Conservation (phyloP, 2,113 vertebrate genomes). For the Cariama cristata region DNA sequence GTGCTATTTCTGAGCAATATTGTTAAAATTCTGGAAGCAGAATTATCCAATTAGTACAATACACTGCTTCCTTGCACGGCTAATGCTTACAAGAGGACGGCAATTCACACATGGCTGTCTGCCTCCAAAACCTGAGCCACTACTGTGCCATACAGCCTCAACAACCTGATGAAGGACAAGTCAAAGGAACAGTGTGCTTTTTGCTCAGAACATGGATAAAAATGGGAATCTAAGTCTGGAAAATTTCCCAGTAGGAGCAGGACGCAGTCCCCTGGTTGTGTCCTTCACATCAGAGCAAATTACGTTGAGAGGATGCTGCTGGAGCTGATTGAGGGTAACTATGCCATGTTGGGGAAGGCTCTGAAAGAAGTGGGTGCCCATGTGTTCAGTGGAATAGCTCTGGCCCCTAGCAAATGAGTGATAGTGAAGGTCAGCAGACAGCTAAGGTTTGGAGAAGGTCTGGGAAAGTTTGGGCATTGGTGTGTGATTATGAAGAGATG, state of each 20-base stretch:
- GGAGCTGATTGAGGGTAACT: neutral
- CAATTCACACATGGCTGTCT: neutral
- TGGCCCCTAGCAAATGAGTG: neutral
- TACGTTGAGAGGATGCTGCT: neutral
- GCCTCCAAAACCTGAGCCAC: neutral
- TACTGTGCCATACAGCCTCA: neutral
- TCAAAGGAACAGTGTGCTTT: neutral
- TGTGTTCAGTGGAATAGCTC: neutral
- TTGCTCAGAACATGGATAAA: neutral
- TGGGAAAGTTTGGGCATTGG: neutral
- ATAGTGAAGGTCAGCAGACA: neutral
- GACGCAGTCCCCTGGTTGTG: neutral
- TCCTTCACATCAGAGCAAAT: neutral
- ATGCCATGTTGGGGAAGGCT: neutral
- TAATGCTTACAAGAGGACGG: neutral
- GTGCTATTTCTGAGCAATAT: neutral
- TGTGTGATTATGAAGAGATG: neutral
- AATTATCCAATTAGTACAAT: neutral
- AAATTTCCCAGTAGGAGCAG: neutral
- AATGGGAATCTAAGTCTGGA: neutral
- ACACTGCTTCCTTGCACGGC: neutral
- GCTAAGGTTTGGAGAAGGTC: neutral
- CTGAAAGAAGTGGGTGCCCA: neutral
- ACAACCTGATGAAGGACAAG: neutral
- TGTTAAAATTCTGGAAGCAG: neutral